Base-by-base conservation (phyloP, 2,888 invertebrate species). In the Drosophila nr. perissopoda region DNA sequence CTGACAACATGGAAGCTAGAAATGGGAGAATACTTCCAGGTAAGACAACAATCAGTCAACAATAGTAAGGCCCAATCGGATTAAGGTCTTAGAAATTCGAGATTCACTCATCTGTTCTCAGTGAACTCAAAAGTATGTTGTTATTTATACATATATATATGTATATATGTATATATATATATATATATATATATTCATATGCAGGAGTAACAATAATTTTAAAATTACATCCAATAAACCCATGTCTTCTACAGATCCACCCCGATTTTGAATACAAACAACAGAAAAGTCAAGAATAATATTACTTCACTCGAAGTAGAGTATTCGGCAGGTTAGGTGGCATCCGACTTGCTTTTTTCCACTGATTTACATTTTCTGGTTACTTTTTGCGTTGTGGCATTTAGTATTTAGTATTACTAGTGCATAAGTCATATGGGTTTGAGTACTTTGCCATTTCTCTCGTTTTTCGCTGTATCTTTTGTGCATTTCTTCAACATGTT, bases 401-500 rank as follows among this genome's bases (percentile, higher is more conserved):
- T 64, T 64, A 48, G 27, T 27, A 5, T 58, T 58, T 69, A 48
- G 27, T 27, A 5, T 58, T 58, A 33, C 27, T 52, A 27, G 45
- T 71, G 77, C 65, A 71, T 65, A 70, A 76, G 62, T 76, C 63
- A 70, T 64, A 49, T 69, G 69, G 57, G 62, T 59, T 63, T 63
- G 40, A 49, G 54, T 51, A 59, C 66, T 49, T 45, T 58, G 49
- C 31, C 56, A 48, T 70, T 60, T 64, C 56, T 67, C 59, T 38
- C 27, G 33, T 31, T 57, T 68, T n/a, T 33, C 33, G 52, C 34
- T 40, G n/a, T 66, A 34, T 59, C 48, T 59, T 48, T 67, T 68
- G 69, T 75, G 70, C 69, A 76, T 64, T 78, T 70, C 71, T 69
- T 73, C 48, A 64, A 54, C 54, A 62, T 68, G 61, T 69, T 69